These are phyloP conservation scores for Bos javanicus DNA, from an alignment of 2,113 vertebrate genomes.

Conservation along the genomic window DNA sequence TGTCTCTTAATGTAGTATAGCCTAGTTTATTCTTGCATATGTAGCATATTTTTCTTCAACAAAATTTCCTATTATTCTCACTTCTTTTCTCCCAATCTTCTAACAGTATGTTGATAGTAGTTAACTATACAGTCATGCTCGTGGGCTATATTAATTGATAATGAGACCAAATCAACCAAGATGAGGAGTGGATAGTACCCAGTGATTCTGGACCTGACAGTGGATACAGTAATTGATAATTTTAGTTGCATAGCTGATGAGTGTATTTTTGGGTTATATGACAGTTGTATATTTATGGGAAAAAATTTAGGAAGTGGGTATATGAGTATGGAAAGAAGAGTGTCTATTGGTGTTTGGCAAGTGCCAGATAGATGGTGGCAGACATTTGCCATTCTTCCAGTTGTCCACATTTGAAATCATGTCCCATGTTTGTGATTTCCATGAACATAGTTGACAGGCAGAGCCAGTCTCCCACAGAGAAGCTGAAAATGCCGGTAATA, in stretches of 20 bases:
- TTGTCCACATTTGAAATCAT: not conserved
- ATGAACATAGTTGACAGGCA: not conserved
- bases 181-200: not conserved
- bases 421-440: not conserved
- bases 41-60: not conserved
- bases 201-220: not conserved
- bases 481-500: not conserved
- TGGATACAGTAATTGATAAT: not conserved
- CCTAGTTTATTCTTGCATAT: not conserved
- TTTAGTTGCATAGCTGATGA: not conserved
- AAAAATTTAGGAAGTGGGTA: not conserved
- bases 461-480: not conserved
- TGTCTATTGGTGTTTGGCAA: not conserved
- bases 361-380: not conserved
- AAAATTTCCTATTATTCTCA: not conserved
- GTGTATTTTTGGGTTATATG: not conserved
- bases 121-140: not conserved
- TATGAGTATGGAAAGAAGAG: not conserved
- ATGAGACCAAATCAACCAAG: not conserved
- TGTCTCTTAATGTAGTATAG: not conserved
- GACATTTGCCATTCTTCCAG: not conserved
- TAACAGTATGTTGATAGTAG: not conserved
- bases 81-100: not conserved
- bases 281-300: not conserved
- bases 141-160: not conserved